Percentiles rank a stretch among this genome's conserved stretches.
phyloP scores from a whole-genome alignment of 2,113 vertebrate genomes.

The Galbula dea region DNA sequence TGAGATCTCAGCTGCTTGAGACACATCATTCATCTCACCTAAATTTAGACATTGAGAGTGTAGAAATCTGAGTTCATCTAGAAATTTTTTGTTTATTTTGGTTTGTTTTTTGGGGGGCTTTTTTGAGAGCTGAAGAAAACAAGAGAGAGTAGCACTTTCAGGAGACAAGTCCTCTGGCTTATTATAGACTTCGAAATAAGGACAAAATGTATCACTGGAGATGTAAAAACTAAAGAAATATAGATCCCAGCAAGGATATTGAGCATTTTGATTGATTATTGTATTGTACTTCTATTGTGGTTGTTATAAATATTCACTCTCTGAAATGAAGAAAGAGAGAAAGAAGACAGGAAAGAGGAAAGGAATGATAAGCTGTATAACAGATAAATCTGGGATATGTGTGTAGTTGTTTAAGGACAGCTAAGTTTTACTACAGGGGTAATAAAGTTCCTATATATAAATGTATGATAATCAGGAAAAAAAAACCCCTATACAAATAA shows the following conservation, averaged over 20 bases:
- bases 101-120: too few species aligned
- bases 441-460: background rate
- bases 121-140: background rate
- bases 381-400: background rate
- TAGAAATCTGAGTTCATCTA: background rate
- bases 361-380: background rate
- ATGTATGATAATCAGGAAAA: background rate
- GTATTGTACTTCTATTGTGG: background rate
- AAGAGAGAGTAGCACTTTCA: background rate
- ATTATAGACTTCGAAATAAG: background rate
- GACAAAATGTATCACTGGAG: background rate
- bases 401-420: background rate
- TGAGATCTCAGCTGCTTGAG: background rate
- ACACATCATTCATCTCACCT: background rate
- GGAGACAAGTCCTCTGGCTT: background rate
- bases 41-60: background rate
- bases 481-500: background rate
- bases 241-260: background rate
- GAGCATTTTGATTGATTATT: background rate
- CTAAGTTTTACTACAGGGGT: background rate
- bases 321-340: background rate
- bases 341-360: background rate
- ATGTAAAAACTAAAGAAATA: background rate
- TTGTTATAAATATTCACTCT: background rate
- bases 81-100: background rate